phyloP scores from a whole-genome alignment of 2,888 invertebrate species.

The Griposia aprilina region DNA sequence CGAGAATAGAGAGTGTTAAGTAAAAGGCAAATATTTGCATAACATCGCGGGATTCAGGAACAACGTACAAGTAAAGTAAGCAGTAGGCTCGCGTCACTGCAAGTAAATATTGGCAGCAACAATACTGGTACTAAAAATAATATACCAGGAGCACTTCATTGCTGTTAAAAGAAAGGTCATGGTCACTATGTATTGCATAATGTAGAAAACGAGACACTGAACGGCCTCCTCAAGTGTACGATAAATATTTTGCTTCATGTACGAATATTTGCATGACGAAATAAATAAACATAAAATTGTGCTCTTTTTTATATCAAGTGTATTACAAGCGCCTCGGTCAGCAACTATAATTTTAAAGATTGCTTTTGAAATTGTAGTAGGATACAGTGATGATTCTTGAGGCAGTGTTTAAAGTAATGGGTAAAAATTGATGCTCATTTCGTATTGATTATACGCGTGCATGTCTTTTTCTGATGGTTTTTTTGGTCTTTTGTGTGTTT shows the following conservation, averaged over 20 bases:
- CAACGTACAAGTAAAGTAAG: slow-evolving; percentile 28
- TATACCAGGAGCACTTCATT: slow-evolving; percentile 38
- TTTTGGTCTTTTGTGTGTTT: neutral
- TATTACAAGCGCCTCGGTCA: slow-evolving; percentile 30
- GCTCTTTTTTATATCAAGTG: slow-evolving; percentile 53
- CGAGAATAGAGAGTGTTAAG: slow-evolving; percentile 33
- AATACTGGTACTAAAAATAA: slow-evolving; percentile 47
- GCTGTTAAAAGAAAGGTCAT: slow-evolving; percentile 70
- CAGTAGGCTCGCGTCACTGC: slow-evolving; percentile 16
- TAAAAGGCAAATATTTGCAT: slow-evolving; percentile 45
- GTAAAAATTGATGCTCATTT: slow-evolving; percentile 34
- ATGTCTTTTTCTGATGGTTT: slow-evolving; percentile 11
- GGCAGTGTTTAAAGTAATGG: slow-evolving; percentile 52
- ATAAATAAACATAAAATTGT: slow-evolving; percentile 61
- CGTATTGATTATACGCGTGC: slow-evolving; percentile 31
- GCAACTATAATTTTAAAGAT: slow-evolving; percentile 56
- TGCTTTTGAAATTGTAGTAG: slow-evolving; percentile 49
- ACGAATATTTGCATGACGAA: slow-evolving; percentile 73
- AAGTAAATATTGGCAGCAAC: slow-evolving; percentile 36
- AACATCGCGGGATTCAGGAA: slow-evolving; percentile 25
- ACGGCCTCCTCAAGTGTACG: slow-evolving; percentile 76
- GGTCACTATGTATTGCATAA: slow-evolving; percentile 71
- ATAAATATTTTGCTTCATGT: slow-evolving; percentile 80
- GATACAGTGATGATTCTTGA: slow-evolving; percentile 31
- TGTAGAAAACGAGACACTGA: slow-evolving; percentile 68